Conservation (phyloP, 2,113 vertebrate genomes). For the Ibidorhyncha struthersii region DNA sequence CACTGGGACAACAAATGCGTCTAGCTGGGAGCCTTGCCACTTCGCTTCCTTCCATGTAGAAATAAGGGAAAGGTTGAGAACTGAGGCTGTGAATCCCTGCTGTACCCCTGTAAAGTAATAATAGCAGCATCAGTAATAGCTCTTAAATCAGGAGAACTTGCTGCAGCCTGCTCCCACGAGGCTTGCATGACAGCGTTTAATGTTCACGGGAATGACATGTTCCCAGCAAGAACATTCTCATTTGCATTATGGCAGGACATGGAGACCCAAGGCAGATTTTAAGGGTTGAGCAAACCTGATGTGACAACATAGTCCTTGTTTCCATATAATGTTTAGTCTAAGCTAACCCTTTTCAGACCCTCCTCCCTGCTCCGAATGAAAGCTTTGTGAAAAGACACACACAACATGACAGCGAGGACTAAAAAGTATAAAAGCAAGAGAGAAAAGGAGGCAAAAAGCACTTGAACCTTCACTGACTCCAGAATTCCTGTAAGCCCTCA, state of each 20-base stretch:
- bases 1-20: not conserved
- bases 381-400: not conserved
- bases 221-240: slow-evolving; percentile 56
- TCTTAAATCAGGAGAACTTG: not conserved
- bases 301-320: slow-evolving; percentile 45
- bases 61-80: not conserved
- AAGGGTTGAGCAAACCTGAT: not conserved
- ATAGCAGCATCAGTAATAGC: slow-evolving; percentile 19
- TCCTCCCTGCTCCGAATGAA: not conserved
- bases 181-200: not conserved
- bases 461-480: not conserved
- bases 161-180: not conserved
- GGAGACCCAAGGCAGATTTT: not conserved
- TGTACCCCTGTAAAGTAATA: slow-evolving; percentile 14
- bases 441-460: not conserved
- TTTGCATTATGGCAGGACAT: slow-evolving; percentile 40
- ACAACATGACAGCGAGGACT: not conserved
- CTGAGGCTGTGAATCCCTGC: not conserved
- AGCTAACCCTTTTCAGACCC: not conserved
- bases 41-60: not conserved
- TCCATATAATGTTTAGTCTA: not conserved
- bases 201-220: slow-evolving; percentile 36
- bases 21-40: not conserved
- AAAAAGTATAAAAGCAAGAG: not conserved
- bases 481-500: not conserved